Conservation (phyloP, 2,797 vertebrate species). For the Trematomus bernacchii region DNA sequence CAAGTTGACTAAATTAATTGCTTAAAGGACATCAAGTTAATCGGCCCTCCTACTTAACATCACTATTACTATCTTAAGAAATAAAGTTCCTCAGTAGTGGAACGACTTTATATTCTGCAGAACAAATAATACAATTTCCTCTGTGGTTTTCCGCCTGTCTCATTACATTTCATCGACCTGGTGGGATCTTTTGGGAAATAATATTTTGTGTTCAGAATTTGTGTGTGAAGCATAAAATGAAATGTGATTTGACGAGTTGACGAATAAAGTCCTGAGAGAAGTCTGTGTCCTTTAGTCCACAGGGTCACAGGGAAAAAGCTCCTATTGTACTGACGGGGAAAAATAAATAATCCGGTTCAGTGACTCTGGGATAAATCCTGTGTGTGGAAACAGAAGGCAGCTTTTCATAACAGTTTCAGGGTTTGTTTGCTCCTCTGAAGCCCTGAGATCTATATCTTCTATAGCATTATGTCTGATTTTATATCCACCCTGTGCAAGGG, state of each 20-base stretch:
- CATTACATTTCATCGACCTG: constrained; percentile 27
- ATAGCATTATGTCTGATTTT: constrained; percentile 26
- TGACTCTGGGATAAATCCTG: not conserved
- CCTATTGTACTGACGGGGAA: constrained; percentile 7
- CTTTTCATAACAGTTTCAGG: constrained; percentile 14
- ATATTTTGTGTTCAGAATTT: constrained; percentile 14
- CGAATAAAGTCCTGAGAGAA: constrained; percentile 31
- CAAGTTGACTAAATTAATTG: not conserved
- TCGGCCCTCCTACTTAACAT: no score
- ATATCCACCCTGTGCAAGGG: not conserved
- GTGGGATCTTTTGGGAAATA: constrained; percentile 28
- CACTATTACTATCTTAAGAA: no score
- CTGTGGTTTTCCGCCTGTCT: constrained; percentile 19
- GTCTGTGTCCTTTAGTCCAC: not conserved
- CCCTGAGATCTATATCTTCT: constrained; percentile 28
- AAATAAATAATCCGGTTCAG: not conserved
- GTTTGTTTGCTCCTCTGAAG: constrained; percentile 14
- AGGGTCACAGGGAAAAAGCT: not conserved
- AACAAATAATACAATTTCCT: not conserved
- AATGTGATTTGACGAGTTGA: constrained; percentile 36
- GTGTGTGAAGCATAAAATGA: not conserved
- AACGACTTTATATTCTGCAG: not conserved
- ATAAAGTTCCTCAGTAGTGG: no score
- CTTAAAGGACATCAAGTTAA: not conserved
- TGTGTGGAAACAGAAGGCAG: constrained; percentile 5